phyloP scores from a whole-genome alignment of 2,888 invertebrate genomes.

The Drosophila meridionalis region DNA sequence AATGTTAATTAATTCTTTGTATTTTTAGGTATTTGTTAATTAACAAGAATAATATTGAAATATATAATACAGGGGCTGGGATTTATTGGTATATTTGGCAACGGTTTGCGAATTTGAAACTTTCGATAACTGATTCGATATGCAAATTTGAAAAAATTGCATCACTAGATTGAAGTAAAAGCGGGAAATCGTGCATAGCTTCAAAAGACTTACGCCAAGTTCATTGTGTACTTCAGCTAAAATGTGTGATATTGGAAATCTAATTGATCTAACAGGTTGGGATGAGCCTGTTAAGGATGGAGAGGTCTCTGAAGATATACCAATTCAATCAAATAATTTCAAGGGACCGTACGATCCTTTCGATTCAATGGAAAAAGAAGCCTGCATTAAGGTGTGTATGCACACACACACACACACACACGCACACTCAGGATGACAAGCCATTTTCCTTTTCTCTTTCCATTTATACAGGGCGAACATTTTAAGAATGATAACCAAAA shows the following conservation, averaged over 20 bases:
- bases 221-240: constrained; percentile 1
- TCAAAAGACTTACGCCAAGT: constrained; percentile 31
- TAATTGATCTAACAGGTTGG: constrained; percentile 60
- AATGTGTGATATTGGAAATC: constrained; percentile 61
- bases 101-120: neutral
- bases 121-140: constrained; percentile 29
- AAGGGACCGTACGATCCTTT: constrained; percentile 71
- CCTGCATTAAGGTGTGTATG: constrained; percentile 59
- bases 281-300: constrained; percentile 50
- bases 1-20: neutral
- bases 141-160: constrained; percentile 6
- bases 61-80: neutral
- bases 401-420: neutral
- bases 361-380: constrained; percentile 66
- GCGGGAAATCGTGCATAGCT: constrained; percentile 54
- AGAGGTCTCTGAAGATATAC: constrained; percentile 19
- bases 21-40: neutral
- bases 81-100: neutral
- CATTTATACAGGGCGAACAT: constrained; percentile 41
- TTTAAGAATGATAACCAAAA: constrained; percentile 13
- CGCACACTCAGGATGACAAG: neutral
- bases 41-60: too few species aligned
- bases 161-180: constrained; percentile 33
- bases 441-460: neutral
- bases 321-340: constrained; percentile 34